A percentile compares a stretch with the other conserved stretches of the same genome.
phyloP scores from a whole-genome alignment of 2,888 invertebrate genomes.

The Teleiodes luculella region DNA sequence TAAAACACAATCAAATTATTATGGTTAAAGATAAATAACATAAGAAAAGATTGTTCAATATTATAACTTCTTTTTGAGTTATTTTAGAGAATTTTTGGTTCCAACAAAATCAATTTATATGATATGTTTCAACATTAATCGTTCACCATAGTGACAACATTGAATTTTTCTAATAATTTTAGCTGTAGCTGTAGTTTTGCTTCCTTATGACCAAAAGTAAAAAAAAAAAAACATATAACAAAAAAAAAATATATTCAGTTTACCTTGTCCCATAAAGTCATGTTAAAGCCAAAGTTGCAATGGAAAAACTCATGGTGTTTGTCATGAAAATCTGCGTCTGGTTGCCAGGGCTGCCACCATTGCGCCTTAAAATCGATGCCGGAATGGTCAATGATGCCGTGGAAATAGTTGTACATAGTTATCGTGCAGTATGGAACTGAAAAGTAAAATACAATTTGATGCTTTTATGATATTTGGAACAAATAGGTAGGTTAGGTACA shows the following conservation, averaged over 20 bases:
- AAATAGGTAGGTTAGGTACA: too few species aligned
- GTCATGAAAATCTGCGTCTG: constrained; percentile 86
- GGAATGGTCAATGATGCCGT: constrained; percentile 87
- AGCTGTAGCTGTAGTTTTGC: too few species aligned
- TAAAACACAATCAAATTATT: constrained; percentile 47
- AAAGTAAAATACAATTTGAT: constrained; percentile 21
- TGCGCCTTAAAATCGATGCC: constrained; percentile 84
- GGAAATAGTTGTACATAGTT: constrained; percentile 79
- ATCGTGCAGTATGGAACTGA: constrained; percentile 60
- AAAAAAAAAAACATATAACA: too few species aligned
- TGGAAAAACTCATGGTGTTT: constrained; percentile 89
- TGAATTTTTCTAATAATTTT: too few species aligned
- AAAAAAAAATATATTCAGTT: constrained; percentile 16
- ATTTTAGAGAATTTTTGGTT: too few species aligned
- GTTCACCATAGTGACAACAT: too few species aligned
- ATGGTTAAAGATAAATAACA: too few species aligned
- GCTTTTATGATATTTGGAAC: too few species aligned
- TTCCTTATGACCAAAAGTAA: background rate
- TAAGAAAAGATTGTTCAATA: too few species aligned
- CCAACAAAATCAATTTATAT: too few species aligned
- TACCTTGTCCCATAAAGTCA: constrained; percentile 83
- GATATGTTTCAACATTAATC: too few species aligned
- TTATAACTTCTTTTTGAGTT: too few species aligned
- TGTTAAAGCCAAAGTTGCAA: constrained; percentile 87
- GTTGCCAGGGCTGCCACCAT: constrained; percentile 89